Percentiles rank a stretch among this genome's conserved stretches.
phyloP scores from a whole-genome alignment of 2,113 vertebrate species.

The Barnardius zonarius region DNA sequence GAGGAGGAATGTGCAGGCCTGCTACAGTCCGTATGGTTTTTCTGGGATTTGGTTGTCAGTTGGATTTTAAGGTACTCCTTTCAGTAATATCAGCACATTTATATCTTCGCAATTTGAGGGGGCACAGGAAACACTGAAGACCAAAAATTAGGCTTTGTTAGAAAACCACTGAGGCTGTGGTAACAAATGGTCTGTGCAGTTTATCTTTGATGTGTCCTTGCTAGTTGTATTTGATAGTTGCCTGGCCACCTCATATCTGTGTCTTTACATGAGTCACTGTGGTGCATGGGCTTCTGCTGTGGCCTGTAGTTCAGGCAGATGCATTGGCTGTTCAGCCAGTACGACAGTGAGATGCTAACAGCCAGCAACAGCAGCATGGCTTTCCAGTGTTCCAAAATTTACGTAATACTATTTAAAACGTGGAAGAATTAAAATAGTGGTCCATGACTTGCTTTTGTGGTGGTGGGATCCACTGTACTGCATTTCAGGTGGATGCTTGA shows the following conservation, averaged over 20 bases:
- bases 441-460: neutral
- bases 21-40: neutral
- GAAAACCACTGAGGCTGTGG: neutral
- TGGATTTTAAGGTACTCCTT: neutral
- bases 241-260: rapidly evolving
- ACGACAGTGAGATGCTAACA: rapidly evolving
- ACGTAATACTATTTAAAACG: neutral
- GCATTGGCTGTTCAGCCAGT: neutral
- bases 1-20: neutral
- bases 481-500: neutral
- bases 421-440: neutral
- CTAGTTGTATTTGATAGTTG: neutral
- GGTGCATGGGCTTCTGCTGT: neutral
- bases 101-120: neutral
- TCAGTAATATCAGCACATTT: neutral
- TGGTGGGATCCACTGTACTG: neutral
- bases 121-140: neutral
- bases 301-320: neutral
- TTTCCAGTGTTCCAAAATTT: neutral
- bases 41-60: neutral
- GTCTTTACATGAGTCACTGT: neutral
- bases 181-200: neutral
- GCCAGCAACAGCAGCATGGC: neutral
- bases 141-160: neutral
- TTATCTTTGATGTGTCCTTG: neutral